Base-by-base conservation (phyloP, 2,113 vertebrate species). In the Aythya baeri region DNA sequence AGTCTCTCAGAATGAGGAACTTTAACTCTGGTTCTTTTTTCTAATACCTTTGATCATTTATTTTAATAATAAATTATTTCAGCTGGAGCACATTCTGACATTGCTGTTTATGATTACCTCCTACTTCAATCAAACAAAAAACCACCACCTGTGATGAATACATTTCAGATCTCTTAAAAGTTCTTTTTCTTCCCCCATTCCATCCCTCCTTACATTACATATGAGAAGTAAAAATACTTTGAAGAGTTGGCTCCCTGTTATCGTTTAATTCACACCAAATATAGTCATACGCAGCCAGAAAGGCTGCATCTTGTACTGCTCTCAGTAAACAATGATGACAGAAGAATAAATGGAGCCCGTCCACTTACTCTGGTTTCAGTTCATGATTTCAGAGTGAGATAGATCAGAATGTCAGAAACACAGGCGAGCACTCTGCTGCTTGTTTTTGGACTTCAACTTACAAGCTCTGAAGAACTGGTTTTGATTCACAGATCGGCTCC, bases 281-380 rank as follows among this genome's bases (percentile, higher is more conserved):
- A 72, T 2, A 79, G 29, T 27, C 73, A 75, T 41, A 67, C 1
- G 6, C 6, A 58, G 26, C 3, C 72, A 74, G 29, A 88, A 86
- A 76, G 16, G 54, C 49, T 86, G 29, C 36, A 29, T 73, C 59
- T 89, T 68, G 59, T 32, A 74, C 44, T 0, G 0, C 4, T 29
- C 49, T 62, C 31, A 34, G 36, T 20, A 79, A 92, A 73, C 0
- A 58, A n/a, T 72, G 0, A 22, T 0, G 0, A 49, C 8, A 49
- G 57, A 87, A 77, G 59, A 72, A 86, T 16, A 79, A 93, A 92
- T 1, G 5, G 27, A 81, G 21, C 29, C 52, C 68, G 54, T 65
- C 61, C 50, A 36, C 81, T 92, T 57, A 65, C 50, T 41, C 27
- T 75, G 36, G 15, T 76, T 96, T 88, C 77, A 73, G 55, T 41